Percentiles rank a stretch among this genome's conserved stretches.
Evolutionary conservation across 1,140 invertebrate genomes (phyloP).

Genomic region (Homalodisca vitripennis): DNA sequence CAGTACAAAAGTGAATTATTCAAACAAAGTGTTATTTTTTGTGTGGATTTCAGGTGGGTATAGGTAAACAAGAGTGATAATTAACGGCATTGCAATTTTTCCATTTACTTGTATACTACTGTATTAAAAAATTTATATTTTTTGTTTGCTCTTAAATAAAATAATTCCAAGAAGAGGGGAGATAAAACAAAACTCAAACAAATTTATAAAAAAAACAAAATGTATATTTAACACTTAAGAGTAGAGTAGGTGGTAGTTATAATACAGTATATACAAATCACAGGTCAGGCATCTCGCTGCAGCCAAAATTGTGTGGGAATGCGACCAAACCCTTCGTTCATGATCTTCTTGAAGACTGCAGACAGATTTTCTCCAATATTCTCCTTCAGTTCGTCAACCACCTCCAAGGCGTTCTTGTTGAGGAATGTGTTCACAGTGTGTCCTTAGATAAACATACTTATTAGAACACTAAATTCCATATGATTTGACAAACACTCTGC

Average conservation of each 20-base stretch:
- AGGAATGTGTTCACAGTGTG: constrained; percentile 53
- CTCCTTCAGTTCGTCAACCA: constrained; percentile 50
- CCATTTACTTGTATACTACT: no score
- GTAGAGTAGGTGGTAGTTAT: background rate
- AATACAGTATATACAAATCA: background rate
- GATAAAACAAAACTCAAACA: background rate
- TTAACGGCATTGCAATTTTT: no score
- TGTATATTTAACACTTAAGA: constrained; percentile 6
- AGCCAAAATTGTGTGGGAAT: constrained; percentile 51
- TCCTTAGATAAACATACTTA: no score
- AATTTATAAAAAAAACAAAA: background rate
- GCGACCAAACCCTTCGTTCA: constrained; percentile 51
- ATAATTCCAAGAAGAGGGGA: no score
- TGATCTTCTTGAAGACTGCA: constrained; percentile 49
- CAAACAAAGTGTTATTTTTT: no score
- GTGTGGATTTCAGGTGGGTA: no score
- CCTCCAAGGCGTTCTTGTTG: constrained; percentile 51
- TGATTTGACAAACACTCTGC: no score
- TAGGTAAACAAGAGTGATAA: no score
- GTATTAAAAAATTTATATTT: no score
- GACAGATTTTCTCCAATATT: constrained; percentile 49
- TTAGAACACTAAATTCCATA: no score
- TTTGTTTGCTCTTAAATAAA: no score
- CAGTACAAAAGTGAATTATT: no score
- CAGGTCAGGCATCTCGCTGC: background rate